Conservation (phyloP, 2,113 vertebrate genomes). For the Alouatta palliata region DNA sequence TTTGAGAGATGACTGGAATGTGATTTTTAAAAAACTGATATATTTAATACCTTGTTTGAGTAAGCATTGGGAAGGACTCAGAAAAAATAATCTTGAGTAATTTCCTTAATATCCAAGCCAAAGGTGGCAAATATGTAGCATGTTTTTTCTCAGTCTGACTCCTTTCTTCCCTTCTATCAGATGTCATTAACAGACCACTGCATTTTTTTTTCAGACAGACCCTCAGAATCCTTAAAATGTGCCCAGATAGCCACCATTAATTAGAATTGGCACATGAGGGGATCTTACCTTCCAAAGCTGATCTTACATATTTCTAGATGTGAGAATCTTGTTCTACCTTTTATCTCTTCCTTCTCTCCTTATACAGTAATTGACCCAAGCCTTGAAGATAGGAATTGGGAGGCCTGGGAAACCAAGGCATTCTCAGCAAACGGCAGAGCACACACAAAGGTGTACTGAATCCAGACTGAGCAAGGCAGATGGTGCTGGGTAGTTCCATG, state of each 20-base stretch:
- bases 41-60: constrained; percentile 4
- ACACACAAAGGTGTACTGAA: neutral
- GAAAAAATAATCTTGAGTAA: constrained; percentile 5
- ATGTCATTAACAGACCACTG: neutral
- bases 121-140: neutral
- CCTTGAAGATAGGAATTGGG: neutral
- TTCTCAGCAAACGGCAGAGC: neutral
- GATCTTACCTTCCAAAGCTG: neutral
- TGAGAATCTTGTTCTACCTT: neutral
- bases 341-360: neutral
- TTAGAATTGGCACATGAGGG: neutral
- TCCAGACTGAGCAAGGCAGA: neutral
- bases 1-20: neutral
- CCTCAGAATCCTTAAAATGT: neutral
- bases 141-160: neutral
- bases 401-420: neutral
- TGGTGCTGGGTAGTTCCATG: neutral
- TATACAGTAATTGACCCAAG: neutral
- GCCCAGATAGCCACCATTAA: neutral
- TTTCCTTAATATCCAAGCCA: constrained; percentile 19
- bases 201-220: neutral
- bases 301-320: neutral
- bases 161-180: neutral
- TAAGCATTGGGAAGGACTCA: neutral
- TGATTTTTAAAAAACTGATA: neutral